Percentiles rank a stretch among this genome's conserved stretches.
phyloP scores from a whole-genome alignment of 2,888 invertebrate genomes.

The Melanargia galathea region DNA sequence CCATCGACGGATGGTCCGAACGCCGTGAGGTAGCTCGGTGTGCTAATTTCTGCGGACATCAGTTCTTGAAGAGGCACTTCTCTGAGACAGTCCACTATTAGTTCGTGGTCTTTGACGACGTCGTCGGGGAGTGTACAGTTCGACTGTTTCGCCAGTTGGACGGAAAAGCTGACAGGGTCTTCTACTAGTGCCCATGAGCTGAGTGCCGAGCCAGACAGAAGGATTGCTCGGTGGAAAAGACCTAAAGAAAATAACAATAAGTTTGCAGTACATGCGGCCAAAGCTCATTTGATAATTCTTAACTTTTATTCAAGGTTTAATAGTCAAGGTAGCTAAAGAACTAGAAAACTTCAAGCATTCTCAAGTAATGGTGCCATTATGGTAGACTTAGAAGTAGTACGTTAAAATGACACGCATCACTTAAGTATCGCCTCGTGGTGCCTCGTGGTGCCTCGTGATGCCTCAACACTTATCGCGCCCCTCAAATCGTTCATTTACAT shows the following conservation, averaged over 20 bases:
- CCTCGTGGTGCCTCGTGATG: too few relatives aligned
- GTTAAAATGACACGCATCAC: too few relatives aligned
- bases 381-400: too few relatives aligned
- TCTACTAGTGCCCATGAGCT: constrained; percentile 95
- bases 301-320: background rate
- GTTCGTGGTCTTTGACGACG: constrained; percentile 90
- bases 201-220: constrained; percentile 93
- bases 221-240: constrained; percentile 92
- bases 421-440: too few relatives aligned
- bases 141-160: constrained; percentile 90
- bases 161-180: constrained; percentile 91
- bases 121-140: constrained; percentile 93
- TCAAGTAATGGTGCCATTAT: too few relatives aligned
- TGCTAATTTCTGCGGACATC: constrained; percentile 88
- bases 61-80: constrained; percentile 89
- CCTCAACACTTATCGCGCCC: too few relatives aligned
- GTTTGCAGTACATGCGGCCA: background rate
- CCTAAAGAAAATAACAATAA: constrained; percentile 72
- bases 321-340: background rate
- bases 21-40: constrained; percentile 91
- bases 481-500: too few relatives aligned
- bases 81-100: constrained; percentile 91
- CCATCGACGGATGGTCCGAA: constrained; percentile 98
- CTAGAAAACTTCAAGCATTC: too few relatives aligned
- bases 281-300: background rate